Conservation (phyloP, 1,140 invertebrate species). For the Apolygus lucorum region DNA sequence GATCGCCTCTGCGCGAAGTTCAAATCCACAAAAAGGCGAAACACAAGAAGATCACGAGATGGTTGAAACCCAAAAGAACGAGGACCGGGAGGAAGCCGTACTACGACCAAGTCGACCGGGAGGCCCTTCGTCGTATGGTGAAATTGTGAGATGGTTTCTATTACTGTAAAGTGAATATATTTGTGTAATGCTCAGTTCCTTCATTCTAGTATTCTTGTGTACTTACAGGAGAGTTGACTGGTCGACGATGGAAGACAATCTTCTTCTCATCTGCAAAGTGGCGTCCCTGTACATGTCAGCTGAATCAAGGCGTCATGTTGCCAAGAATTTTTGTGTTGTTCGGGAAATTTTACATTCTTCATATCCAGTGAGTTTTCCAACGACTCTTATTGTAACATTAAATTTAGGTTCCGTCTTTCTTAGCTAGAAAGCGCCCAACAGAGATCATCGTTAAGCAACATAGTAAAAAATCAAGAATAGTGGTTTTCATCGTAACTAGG, state of each 20-base stretch:
- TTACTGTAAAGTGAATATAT: neutral
- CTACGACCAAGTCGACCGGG: slow-evolving; percentile 58
- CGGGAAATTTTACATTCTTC: slow-evolving; percentile 53
- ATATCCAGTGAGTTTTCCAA: slow-evolving; percentile 37
- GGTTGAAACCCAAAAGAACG: slow-evolving; percentile 22
- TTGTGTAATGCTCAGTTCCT: too few species aligned
- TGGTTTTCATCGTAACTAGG: too few species aligned
- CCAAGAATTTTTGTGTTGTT: slow-evolving; percentile 43
- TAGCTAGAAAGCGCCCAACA: too few species aligned
- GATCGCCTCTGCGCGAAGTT: too few species aligned
- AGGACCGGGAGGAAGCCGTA: slow-evolving; percentile 37
- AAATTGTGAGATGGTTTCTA: slow-evolving; percentile 49
- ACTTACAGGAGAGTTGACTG: slow-evolving; percentile 46
- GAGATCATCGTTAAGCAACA: too few species aligned
- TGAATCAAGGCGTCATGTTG: slow-evolving; percentile 42
- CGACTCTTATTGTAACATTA: too few species aligned
- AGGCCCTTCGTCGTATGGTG: slow-evolving; percentile 54
- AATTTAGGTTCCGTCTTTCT: too few species aligned
- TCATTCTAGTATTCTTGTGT: too few species aligned
- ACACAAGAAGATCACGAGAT: slow-evolving; percentile 17
- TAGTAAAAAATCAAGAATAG: too few species aligned
- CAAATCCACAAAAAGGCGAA: neutral
- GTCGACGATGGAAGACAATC: slow-evolving; percentile 51
- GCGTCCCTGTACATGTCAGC: slow-evolving; percentile 54
- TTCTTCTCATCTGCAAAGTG: slow-evolving; percentile 58